Conservation (phyloP, 2,113 vertebrate species). For the Myxocyprinus asiaticus region DNA sequence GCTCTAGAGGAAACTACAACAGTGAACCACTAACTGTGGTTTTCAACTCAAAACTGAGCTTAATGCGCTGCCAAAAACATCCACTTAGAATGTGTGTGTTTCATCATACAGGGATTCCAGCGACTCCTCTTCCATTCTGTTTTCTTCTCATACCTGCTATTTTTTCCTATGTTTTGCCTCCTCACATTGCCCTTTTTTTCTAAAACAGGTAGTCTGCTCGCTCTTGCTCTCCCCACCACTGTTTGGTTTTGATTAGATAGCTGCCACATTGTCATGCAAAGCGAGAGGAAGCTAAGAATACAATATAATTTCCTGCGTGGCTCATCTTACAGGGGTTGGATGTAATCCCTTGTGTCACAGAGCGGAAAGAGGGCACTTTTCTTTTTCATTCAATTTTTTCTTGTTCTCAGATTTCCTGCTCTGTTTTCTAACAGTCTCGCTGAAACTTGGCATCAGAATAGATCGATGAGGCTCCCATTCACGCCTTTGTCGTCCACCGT, state of each 20-base stretch:
- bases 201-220: constrained; percentile 7
- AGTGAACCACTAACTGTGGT: constrained; percentile 24
- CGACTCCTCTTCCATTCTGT: constrained; percentile 10
- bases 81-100: constrained; percentile 15
- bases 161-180: constrained; percentile 30
- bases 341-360: constrained; percentile 51
- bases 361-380: constrained; percentile 39
- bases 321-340: constrained; percentile 49
- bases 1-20: constrained; percentile 14
- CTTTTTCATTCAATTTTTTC: constrained; percentile 32
- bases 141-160: constrained; percentile 24
- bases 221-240: neutral
- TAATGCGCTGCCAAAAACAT: constrained; percentile 15
- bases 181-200: constrained; percentile 26
- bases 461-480: constrained; percentile 53
- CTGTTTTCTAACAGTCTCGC: constrained; percentile 45
- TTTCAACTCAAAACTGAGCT: constrained; percentile 24
- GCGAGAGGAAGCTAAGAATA: constrained; percentile 42
- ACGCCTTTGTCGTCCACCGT: constrained; percentile 4
- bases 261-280: constrained; percentile 57
- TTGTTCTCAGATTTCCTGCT: constrained; percentile 48
- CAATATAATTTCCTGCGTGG: constrained; percentile 40
- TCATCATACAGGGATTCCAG: neutral
- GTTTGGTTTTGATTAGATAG: constrained; percentile 55
- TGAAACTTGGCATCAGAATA: constrained; percentile 44